Base-by-base conservation (phyloP, 2,113 vertebrate genomes). In the Ginglymostoma cirratum region DNA sequence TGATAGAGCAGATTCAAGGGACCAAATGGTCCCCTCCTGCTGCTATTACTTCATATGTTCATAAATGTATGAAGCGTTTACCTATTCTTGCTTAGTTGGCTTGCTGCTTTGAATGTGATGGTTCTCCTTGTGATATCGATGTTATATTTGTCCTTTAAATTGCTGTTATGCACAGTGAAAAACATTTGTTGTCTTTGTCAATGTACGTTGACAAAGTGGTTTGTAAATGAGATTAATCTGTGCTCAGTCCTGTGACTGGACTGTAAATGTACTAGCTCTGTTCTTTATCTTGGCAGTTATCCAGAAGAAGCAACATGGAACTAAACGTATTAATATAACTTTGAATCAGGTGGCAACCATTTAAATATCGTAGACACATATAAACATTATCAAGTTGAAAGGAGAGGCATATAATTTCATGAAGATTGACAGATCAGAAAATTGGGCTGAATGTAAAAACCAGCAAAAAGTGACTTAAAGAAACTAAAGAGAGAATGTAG, bases 181-280 rank as follows among this genome's bases (percentile, higher is more conserved):
- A 94, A 2, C 19, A 66, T n/a, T 3, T 61, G 4, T 61, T 90
- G 19, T 94, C 27, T 38, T 67, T 66, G 89, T 67, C 24, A 38
- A 42, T 94, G n/a, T 94, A 34, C 30, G 17, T 38, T 55, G 14
- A 69, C 66, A 70, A 94, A 94, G n/a, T 67, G 38, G 52, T 27
- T 65, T 94, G 61, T 67, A 70, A 94, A 12, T 69, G 52, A 90
- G 87, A 90, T 90, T 90, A 90, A 90, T 90, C 52, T 34, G 48
- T 30, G 65, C 66, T 45, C 92, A 69, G 23, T n/a, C 21, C 8
- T 69, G 38, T 61, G 23, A 94, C 19, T 70, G 66, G n/a, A 94
- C 38, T 94, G 65, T 45, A 94, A 94, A 70, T 94, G 19, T 2
- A 69, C 92, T 42, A 27, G n/a, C 92, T 67, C 38, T 45, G 14